Percentiles rank a stretch among this genome's conserved stretches.
Conservation (phyloP, 2,113 vertebrate species). For the Bucco capensis region DNA sequence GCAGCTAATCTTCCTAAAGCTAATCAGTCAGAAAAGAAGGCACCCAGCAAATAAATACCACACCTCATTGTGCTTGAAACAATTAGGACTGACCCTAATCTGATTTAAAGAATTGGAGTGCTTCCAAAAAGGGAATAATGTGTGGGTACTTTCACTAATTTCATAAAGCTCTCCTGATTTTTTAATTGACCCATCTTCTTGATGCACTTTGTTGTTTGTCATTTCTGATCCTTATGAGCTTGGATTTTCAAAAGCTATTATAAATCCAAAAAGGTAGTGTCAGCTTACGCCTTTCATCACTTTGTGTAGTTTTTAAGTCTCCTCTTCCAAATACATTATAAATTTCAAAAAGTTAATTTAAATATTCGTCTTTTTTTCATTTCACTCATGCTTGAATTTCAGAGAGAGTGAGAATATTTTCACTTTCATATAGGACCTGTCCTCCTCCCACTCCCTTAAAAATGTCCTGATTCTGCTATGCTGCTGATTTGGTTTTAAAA, state of each 20-base stretch:
- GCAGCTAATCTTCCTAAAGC: constrained; percentile 49
- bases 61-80: constrained; percentile 43
- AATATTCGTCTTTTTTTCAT: constrained; percentile 10
- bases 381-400: background rate
- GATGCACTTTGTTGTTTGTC: constrained; percentile 12
- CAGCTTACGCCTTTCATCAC: background rate
- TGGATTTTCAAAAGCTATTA: constrained; percentile 30
- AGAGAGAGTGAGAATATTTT: constrained; percentile 7
- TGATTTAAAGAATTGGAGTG: constrained; percentile 48
- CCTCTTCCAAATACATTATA: background rate
- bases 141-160: constrained; percentile 9
- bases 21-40: constrained; percentile 62
- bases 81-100: constrained; percentile 57
- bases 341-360: constrained; percentile 38
- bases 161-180: background rate
- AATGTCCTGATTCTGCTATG: background rate
- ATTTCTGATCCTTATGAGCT: background rate
- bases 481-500: background rate
- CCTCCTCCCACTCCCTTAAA: background rate
- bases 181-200: constrained; percentile 17
- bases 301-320: constrained; percentile 24
- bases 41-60: constrained; percentile 56
- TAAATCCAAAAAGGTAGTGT: constrained; percentile 5
- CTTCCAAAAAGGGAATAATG: constrained; percentile 24
- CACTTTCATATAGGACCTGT: constrained; percentile 16